Percentiles rank a stretch among this genome's conserved stretches.
Evolutionary conservation across 35 echinoderm and acorn worm genomes (phyloP).

Genomic region (Stichopus chloronotus): DNA sequence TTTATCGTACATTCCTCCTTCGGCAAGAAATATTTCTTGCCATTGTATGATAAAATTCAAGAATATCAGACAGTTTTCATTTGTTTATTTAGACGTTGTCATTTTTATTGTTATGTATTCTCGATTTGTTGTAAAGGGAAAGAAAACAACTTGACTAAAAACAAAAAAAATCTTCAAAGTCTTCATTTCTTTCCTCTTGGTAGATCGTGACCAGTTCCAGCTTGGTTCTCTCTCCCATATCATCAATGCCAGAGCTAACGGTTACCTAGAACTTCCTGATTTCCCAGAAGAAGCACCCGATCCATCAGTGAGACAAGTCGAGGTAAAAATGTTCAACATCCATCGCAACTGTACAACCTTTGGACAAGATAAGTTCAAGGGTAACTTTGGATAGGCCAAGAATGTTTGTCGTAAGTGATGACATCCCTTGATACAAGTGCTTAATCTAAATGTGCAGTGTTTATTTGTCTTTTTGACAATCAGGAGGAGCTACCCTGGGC

Average conservation of each 20-base stretch:
- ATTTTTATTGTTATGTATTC: no score
- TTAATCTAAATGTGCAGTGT: neutral
- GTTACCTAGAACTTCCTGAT: conserved; percentile 92
- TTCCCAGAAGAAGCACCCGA: conserved; percentile 92
- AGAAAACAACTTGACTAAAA: neutral
- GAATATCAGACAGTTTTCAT: no score
- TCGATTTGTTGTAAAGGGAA: no score
- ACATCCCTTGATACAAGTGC: neutral
- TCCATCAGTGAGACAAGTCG: conserved; percentile 82
- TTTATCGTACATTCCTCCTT: no score
- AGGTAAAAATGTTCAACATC: conserved; percentile 57
- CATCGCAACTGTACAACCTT: no score
- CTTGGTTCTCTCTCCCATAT: conserved; percentile 94
- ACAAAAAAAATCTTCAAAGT: neutral
- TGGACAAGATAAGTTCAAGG: no score
- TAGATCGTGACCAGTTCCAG: conserved; percentile 98
- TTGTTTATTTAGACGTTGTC: no score
- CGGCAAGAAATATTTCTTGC: no score
- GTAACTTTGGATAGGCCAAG: no score
- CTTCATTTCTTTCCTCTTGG: neutral
- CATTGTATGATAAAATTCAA: no score
- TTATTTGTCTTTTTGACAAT: neutral
- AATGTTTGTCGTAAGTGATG: no score
- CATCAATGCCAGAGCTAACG: conserved; percentile 87
- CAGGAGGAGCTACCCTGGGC: conserved; percentile 77